These are phyloP conservation scores for Sesia bembeciformis DNA, from an alignment of 2,888 invertebrate species.

Conservation along the genomic window DNA sequence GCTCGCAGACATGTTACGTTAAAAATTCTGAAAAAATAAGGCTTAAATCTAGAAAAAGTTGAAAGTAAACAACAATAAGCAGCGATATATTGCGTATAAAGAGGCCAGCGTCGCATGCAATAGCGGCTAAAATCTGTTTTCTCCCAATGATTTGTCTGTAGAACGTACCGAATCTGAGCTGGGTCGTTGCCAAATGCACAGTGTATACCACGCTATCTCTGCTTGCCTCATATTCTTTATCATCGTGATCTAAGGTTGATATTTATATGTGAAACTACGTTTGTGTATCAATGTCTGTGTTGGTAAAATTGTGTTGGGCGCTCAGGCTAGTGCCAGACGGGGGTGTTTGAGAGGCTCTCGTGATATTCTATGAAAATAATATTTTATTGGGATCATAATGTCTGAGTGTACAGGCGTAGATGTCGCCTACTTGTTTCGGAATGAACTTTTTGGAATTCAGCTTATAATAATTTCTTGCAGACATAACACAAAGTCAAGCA, in stretches of 20 bases:
- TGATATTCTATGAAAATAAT: constrained; percentile 62
- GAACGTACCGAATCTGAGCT: constrained; percentile 61
- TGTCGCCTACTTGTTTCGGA: neutral
- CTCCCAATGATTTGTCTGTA: constrained; percentile 69
- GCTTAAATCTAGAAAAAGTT: neutral
- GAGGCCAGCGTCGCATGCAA: constrained; percentile 30
- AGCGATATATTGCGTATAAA: constrained; percentile 39
- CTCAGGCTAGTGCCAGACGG: constrained; percentile 35
- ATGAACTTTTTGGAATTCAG: neutral
- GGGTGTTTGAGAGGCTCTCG: constrained; percentile 31
- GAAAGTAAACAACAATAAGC: constrained; percentile 38
- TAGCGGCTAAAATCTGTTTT: constrained; percentile 66
- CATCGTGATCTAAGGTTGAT: neutral
- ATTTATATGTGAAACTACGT: neutral
- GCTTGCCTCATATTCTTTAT: neutral
- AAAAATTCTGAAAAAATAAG: too few relatives aligned
- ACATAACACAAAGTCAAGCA: too few relatives aligned
- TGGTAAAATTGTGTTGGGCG: constrained; percentile 47
- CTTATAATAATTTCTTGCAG: neutral
- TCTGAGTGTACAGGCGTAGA: constrained; percentile 3
- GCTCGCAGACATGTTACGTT: too few relatives aligned
- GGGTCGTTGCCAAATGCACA: constrained; percentile 66
- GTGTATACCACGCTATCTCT: constrained; percentile 14
- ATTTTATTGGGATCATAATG: constrained; percentile 54
- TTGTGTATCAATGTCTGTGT: neutral